phyloP scores from a whole-genome alignment of 2,113 vertebrate genomes.

The Apteryx owenii region DNA sequence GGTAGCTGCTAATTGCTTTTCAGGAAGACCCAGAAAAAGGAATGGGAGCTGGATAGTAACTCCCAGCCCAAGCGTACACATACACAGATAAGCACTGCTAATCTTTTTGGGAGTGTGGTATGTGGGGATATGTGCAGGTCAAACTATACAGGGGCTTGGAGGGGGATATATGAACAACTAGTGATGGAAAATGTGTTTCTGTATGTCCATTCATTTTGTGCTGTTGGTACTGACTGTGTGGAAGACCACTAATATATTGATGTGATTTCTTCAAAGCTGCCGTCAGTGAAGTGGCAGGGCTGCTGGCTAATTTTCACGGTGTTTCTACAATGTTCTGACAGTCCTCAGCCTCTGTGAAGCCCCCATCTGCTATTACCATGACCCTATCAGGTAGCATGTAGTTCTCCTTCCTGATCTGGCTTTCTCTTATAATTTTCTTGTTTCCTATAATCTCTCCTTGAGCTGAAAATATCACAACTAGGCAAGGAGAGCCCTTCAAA shows the following conservation, averaged over 20 bases:
- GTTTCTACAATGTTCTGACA: background rate
- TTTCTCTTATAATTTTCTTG: background rate
- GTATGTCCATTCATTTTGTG: rapidly evolving
- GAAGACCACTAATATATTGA: background rate
- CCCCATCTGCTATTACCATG: background rate
- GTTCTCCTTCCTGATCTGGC: background rate
- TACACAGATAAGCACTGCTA: background rate
- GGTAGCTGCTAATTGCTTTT: conserved; percentile 40
- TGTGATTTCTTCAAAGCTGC: background rate
- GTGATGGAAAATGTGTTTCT: background rate
- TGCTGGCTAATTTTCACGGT: background rate
- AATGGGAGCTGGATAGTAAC: background rate
- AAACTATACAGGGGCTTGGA: background rate
- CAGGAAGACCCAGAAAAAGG: conserved; percentile 38
- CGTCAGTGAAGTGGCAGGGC: background rate
- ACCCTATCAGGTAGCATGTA: background rate
- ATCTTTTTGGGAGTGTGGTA: background rate
- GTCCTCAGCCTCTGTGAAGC: background rate
- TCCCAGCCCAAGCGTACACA: background rate
- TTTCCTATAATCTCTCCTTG: background rate
- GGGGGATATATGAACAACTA: rapidly evolving
- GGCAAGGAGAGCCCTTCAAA: background rate
- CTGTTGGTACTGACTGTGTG: rapidly evolving
- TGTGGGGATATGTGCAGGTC: background rate
- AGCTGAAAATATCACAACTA: background rate